Evolutionary conservation across 2,797 vertebrate species (phyloP).

Genomic region (Sebastes nivosus): DNA sequence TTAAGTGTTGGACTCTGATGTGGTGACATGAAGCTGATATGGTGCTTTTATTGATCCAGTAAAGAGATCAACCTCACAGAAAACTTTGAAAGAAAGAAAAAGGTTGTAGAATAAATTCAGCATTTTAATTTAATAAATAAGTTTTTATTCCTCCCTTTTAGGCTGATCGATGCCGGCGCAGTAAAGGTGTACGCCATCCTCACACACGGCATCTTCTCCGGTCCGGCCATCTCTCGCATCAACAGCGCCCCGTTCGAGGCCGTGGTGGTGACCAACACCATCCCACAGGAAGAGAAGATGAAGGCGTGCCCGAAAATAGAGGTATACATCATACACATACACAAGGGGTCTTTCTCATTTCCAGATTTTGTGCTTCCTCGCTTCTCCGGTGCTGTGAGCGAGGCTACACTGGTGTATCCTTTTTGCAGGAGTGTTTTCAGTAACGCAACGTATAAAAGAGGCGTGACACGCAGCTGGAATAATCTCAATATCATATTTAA

Average conservation of each 20-base stretch:
- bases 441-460: no score
- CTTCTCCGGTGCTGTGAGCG: rapidly evolving
- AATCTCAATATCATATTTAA: no score
- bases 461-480: no score
- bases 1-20: background rate
- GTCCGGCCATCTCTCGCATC: slow-evolving; percentile 94
- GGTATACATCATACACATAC: slow-evolving; percentile 70
- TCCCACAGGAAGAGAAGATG: slow-evolving; percentile 96
- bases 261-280: slow-evolving; percentile 96
- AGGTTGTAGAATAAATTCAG: background rate
- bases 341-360: no score
- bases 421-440: no score
- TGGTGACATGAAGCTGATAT: background rate
- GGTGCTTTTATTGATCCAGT: background rate
- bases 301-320: slow-evolving; percentile 95
- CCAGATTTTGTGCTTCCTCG: no score
- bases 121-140: background rate
- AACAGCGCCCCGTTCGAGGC: slow-evolving; percentile 93
- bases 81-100: background rate
- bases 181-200: slow-evolving; percentile 95
- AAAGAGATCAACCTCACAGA: background rate
- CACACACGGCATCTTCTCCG: slow-evolving; percentile 96
- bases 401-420: no score
- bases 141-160: slow-evolving; percentile 36
- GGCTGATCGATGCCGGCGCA: slow-evolving; percentile 91